Conservation (phyloP, 2,797 vertebrate species). For the Thalassophryne amazonica region DNA sequence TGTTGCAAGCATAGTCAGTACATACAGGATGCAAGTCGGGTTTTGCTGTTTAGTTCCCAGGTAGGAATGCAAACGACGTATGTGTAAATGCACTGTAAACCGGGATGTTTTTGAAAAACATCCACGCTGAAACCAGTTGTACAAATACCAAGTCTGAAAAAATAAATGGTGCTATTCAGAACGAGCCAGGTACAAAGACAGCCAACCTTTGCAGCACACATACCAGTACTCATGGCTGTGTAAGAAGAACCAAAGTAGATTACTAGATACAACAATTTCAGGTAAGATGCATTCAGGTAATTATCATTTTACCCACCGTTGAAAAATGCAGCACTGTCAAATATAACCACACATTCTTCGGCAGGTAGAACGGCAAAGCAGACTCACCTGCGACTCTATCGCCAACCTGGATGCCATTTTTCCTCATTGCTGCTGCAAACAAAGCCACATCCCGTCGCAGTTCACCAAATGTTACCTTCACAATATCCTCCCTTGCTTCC, state of each 20-base stretch:
- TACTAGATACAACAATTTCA: too few species aligned
- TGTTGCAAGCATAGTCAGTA: background rate
- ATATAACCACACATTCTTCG: too few species aligned
- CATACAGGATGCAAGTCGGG: too few species aligned
- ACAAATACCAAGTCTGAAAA: conserved; percentile 38
- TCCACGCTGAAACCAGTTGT: conserved; percentile 4
- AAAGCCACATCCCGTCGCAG: conserved; percentile 86
- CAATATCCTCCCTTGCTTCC: conserved; percentile 88
- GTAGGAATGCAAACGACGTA: background rate
- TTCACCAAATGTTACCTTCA: conserved; percentile 91
- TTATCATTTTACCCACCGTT: too few species aligned
- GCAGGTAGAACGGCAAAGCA: too few species aligned
- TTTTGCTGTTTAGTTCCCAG: too few species aligned
- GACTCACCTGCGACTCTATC: conserved; percentile 93
- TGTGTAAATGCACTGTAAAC: background rate
- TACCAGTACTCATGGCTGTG: background rate
- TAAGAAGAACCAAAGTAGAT: background rate
- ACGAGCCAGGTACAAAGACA: conserved; percentile 23
- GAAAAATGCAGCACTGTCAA: too few species aligned
- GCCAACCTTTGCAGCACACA: background rate
- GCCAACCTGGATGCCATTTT: conserved; percentile 87
- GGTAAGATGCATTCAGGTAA: too few species aligned
- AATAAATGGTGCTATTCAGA: conserved; percentile 52
- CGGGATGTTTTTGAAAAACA: background rate
- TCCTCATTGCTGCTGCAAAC: conserved; percentile 94